Base-by-base conservation (phyloP, 2,888 invertebrate genomes). In the Hylaea fasciaria region DNA sequence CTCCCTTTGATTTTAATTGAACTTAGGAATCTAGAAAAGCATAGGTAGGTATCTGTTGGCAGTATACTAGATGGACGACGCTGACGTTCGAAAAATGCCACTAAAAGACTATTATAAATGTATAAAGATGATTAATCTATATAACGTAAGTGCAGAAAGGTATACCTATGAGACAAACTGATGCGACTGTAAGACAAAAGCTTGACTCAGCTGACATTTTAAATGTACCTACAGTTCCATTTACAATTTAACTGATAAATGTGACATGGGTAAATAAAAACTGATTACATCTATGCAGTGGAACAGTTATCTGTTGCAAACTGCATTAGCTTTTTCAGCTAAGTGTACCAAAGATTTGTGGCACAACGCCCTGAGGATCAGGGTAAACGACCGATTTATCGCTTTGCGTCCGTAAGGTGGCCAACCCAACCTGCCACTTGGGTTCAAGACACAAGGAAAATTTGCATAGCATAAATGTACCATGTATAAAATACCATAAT, bases 351-450 rank as follows among this genome's bases (percentile, higher is more conserved):
- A n/a, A 8, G 28, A 49, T 46, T 57, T 40, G 12, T 46, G 32
- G 13, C 29, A 5, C 29, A 40, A n/a, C 7, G 17, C 11, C 44
- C 41, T 44, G 29, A 39, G 29, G 8, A 35, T 32, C 4, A 12
- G 16, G 28, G 57, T 57, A 35, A 57, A 47, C 37, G 52, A 57
- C 55, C 58, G 52, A 51, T 49, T 51, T 35, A 63, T 57, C 13
- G 35, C 41, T 28, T 29, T 2, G 41, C n/a, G 29, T 5, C 8
- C 11, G 49, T 49, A 56, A 28, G 45, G 13, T 55, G 17, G 2
- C 17, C 13, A 11, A 16, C 41, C 41, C 32, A 47, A 4, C 46
- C 22, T 9, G 10, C 9, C 37, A 37, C 12, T 37, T n/a, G 3
- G 3, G 0, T n/a, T n/a, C 37, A 37, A 12, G 12, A 12, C 2